These are phyloP conservation scores for Halocynthia aurantium DNA, from an alignment of 23 tunicate species.

Conservation along the genomic window DNA sequence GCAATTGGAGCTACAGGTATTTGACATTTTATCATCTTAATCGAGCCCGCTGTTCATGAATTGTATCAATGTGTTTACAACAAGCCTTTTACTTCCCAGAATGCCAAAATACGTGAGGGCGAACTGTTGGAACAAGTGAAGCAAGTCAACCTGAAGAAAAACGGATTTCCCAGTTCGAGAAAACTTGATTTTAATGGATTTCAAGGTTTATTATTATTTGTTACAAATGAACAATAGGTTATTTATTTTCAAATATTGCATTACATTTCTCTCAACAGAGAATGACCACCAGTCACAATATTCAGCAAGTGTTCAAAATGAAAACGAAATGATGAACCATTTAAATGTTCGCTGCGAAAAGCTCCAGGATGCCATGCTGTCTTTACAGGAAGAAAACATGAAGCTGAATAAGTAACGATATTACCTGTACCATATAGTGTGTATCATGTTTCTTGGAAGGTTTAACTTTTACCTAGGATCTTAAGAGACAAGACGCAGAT, in stretches of 20 bases:
- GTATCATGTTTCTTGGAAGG: neutral
- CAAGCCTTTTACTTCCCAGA: constrained; percentile 6
- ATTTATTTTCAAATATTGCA: neutral
- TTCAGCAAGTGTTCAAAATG: neutral
- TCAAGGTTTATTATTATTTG: neutral
- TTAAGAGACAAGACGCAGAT: neutral
- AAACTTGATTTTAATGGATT: too few relatives aligned
- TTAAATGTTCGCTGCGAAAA: constrained; percentile 34
- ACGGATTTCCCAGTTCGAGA: constrained; percentile 12
- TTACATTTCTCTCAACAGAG: too few relatives aligned
- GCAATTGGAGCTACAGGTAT: constrained; percentile 46
- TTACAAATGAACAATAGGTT: neutral
- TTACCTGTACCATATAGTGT: neutral
- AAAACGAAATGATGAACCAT: neutral
- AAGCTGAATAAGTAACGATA: constrained; percentile 35
- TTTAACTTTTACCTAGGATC: neutral
- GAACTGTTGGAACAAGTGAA: constrained; percentile 27
- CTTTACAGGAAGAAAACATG: constrained; percentile 50
- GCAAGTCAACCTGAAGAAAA: constrained; percentile 10
- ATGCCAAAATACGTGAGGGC: constrained; percentile 41
- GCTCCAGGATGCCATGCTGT: constrained; percentile 61
- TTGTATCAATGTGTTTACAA: neutral
- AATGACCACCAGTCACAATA: neutral
- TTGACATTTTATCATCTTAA: neutral
- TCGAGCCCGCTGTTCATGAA: neutral